A percentile compares a stretch with the other conserved stretches of the same genome.
Evolutionary conservation across 2,888 invertebrate species (phyloP).

Genomic region (Platynereis dumerilii): DNA sequence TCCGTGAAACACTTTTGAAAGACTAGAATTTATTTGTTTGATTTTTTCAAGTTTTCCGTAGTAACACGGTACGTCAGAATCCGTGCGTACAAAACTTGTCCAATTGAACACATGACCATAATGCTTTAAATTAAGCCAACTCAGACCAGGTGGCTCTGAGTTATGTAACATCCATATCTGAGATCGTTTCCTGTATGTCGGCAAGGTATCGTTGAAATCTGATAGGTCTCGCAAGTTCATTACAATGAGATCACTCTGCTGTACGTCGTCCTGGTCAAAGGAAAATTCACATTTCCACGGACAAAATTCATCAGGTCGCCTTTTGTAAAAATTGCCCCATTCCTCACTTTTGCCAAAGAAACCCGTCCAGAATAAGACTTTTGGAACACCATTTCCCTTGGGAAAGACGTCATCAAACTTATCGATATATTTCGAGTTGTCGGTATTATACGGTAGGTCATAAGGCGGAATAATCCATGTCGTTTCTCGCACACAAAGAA

Average conservation of each 20-base stretch:
- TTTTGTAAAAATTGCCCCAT: conserved; percentile 4
- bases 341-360: neutral
- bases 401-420: too few species aligned
- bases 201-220: neutral
- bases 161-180: conserved; percentile 8
- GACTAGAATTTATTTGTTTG: too few species aligned
- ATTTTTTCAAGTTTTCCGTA: neutral
- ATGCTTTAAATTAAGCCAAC: neutral
- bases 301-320: neutral
- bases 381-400: too few species aligned
- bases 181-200: neutral
- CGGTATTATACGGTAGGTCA: too few species aligned
- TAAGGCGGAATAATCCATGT: too few species aligned
- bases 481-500: too few species aligned
- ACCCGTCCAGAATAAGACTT: conserved; percentile 4
- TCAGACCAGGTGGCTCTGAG: neutral
- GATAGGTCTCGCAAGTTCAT: neutral
- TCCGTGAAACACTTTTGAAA: too few species aligned
- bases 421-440: too few species aligned
- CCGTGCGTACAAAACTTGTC: neutral
- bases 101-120: neutral
- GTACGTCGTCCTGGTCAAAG: neutral
- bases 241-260: neutral
- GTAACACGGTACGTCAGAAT: neutral
- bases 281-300: neutral